Evolutionary conservation across 2,113 vertebrate genomes (phyloP), one percentile per base, ranked within the genome.

Genomic region (Anas platyrhynchos): DNA sequence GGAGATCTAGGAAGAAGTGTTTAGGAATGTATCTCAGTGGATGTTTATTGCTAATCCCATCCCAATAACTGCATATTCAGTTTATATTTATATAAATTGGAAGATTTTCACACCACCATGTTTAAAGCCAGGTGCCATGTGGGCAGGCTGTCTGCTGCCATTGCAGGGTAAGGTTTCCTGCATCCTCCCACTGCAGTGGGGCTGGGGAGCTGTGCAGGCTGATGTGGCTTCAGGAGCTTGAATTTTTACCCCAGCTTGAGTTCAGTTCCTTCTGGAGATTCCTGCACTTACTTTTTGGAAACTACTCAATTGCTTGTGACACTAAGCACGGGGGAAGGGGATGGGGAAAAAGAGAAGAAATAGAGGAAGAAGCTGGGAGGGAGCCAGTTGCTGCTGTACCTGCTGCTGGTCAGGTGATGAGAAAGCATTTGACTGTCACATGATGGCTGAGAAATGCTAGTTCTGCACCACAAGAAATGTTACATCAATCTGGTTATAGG

Each of bases 101-200:
- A 46, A 61, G 65, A 32, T 2, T 83, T 73, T 66, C 26, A 56
- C 9, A 76, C 16, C 22, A 20, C 21, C 5, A 6, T 10, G 9
- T 52, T 56, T 36, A 43, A 32, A 75, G 29, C 9, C 31, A 81
- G 20, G 6, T 50, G 58, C 46, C 44, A 25, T 4, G n/a, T 11
- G 43, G 4, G 21, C 52, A 62, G 25, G 12, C 31, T 72, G 9
- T 13, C 43, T 84, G 46, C 31, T 75, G 41, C 9, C 5, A 5
- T 5, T 11, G 23, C 15, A 44, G 2, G 29, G 23, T 18, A 6
- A 63, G 43, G 74, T 71, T 41, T 32, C 29, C 50, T 56, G 23
- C 38, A 34, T 5, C 44, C 25, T 38, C 20, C 56, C 34, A 14
- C 50, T 50, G 27, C 34, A 44, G 23, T 0, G 0, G n/a, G 9